phyloP scores from a whole-genome alignment of 1,140 invertebrate genomes.

The Drosophila quadrilineata region DNA sequence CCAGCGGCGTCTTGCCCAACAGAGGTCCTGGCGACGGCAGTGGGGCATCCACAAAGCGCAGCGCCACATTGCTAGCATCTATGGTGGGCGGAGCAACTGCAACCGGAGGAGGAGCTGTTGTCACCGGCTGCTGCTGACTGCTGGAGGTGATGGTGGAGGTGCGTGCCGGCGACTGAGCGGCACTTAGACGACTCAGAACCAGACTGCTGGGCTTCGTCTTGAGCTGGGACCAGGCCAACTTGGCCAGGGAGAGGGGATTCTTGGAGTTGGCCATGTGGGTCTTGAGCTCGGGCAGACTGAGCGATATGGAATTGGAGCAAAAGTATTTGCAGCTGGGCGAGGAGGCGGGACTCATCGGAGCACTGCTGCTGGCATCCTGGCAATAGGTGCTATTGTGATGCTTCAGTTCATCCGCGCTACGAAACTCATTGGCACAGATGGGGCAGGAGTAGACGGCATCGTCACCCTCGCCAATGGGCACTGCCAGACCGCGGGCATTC shows the following conservation, averaged over 20 bases:
- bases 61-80: slow-evolving; percentile 26
- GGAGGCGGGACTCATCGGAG: slow-evolving; percentile 69
- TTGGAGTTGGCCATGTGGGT: slow-evolving; percentile 81
- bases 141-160: slow-evolving; percentile 36
- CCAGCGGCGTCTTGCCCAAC: slow-evolving; percentile 88
- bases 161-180: slow-evolving; percentile 56
- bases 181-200: slow-evolving; percentile 80
- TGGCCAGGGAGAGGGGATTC: slow-evolving; percentile 73
- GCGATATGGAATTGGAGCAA: slow-evolving; percentile 83
- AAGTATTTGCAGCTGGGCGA: slow-evolving; percentile 70
- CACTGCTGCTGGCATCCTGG: slow-evolving; percentile 76
- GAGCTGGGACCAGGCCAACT: slow-evolving; percentile 74
- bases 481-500: slow-evolving; percentile 84
- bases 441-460: slow-evolving; percentile 84
- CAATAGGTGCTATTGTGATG: slow-evolving; percentile 87
- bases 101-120: neutral
- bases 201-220: slow-evolving; percentile 83
- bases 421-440: slow-evolving; percentile 85
- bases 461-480: slow-evolving; percentile 82
- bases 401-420: slow-evolving; percentile 87
- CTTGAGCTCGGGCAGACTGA: slow-evolving; percentile 83
- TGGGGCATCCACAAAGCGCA: slow-evolving; percentile 82
- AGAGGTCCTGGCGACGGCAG: slow-evolving; percentile 90
- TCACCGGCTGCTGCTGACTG: slow-evolving; percentile 19
- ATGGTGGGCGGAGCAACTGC: slow-evolving; percentile 12